Evolutionary conservation across 2,797 vertebrate genomes (phyloP).

Genomic region (Pristis pectinata): DNA sequence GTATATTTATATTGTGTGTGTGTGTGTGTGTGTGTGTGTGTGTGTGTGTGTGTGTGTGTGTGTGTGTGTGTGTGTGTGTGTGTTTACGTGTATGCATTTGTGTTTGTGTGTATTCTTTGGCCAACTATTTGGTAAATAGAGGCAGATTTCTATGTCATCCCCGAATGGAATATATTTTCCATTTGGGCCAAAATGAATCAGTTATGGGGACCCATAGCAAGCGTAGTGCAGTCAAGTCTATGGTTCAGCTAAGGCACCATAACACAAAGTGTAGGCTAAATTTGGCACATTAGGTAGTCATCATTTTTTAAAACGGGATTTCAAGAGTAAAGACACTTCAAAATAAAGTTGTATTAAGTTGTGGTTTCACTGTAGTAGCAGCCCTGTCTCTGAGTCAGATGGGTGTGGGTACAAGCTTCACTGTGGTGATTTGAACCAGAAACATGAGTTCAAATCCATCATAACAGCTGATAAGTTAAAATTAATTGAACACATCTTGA

Average conservation of each 20-base stretch:
- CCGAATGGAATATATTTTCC: neutral
- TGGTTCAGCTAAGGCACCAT: neutral
- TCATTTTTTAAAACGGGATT: neutral
- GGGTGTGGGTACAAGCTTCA: neutral
- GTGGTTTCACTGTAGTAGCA: neutral
- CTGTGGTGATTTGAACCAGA: neutral
- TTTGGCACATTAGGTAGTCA: neutral
- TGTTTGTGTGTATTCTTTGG: neutral
- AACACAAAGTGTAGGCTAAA: neutral
- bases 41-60: no score
- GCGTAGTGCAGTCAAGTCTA: neutral
- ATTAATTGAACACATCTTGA: no score
- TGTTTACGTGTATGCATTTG: neutral
- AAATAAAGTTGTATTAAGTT: neutral
- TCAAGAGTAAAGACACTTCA: neutral
- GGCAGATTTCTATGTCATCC: no score
- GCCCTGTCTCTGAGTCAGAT: neutral
- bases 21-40: neutral
- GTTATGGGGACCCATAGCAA: neutral
- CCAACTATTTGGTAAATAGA: neutral
- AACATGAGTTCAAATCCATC: no score
- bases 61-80: neutral
- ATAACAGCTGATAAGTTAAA: no score
- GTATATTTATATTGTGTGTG: neutral
- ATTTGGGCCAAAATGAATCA: neutral